Evolutionary conservation across 2,797 vertebrate species (phyloP), one percentile per base, ranked within the genome.

Genomic region (Taenioides sp.): DNA sequence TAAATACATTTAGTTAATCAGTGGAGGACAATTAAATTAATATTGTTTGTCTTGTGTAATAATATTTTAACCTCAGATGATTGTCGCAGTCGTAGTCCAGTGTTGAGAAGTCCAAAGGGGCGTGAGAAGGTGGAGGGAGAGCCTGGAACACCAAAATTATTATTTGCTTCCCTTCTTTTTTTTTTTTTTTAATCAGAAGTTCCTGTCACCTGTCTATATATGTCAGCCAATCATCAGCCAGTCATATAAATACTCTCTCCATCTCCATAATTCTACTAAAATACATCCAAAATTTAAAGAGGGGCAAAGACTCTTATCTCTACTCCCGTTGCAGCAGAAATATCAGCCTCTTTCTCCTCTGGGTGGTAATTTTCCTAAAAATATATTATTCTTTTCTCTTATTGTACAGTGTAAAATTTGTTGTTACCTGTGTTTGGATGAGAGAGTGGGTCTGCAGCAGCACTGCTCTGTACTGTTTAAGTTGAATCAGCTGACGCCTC

Each of bases 391-490:
- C 4, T 47, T 4, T 47, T 47, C 3, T 16, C 14, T 47, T 43
- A 43, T 16, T 47, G 14, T 47, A 14, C 43, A 47, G 43, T 3
- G 1, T 18, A n/a, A 31, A 18, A 62, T 20, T 3, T 18, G 16
- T 64, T 20, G 22, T 28, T 10, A 66, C 65, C 47, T 66, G 65
- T 28, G 65, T 10, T 18, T 66, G 25, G 28, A 50, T 54, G 18
- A 54, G 25, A 52, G 25, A 10, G 65, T 66, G 65, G 5, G 65
- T 66, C 65, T 66, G 65, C 27, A 66, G 25, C 23, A 66, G 47
- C 1, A 31, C 65, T 5, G 25, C 49, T 31, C 65, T 27, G 17
- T 66, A 66, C 47, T 66, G 65, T 20, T 11, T 27, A 18, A 66
- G 65, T 0, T 66, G 65, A n/a, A 28, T n/a, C 47, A 31, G 25